Evolutionary conservation across 2,888 invertebrate genomes (phyloP), one percentile per base, ranked within the genome.

Genomic region (Epinotia brunnichana): DNA sequence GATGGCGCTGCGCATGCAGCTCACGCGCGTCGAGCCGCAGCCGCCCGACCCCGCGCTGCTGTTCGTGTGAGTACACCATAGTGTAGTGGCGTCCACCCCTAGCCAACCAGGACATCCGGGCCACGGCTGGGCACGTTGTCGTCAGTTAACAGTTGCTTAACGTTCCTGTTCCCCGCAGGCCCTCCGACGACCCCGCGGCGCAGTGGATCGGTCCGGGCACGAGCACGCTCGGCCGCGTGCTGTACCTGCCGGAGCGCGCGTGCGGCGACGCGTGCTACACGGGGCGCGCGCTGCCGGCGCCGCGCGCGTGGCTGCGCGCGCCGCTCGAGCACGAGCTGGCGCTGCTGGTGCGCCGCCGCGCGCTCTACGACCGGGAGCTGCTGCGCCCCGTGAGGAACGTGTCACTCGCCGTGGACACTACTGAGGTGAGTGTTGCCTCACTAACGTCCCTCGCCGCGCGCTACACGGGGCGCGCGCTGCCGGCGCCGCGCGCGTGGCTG

Each of bases 221-320:
- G 21, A 93, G 93, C 79, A 86, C 91, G 53, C 92, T 95, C 76
- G 96, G 95, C 53, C 94, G 87, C 89, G 95, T 94, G 85, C 95
- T 85, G 90, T 97, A 97, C 90, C 95, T 96, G 88, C 95, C 97
- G 15, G 95, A 95, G 81, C 89, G 94, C 61, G 94, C 94, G 73
- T 98, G 98, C 89, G 94, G 89, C 77, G 95, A 95, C 60, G 92
- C 94, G 81, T 97, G 97, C 90, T 98, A 97, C 90, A 94, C 96
- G 56, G 97, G 97, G 11, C 94, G 97, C 74, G 94, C 95, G 67
- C 86, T 95, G 21, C 94, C 94, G 79, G 92, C 95, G 13, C n/a
- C 19, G 5, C n/a, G n/a, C 35, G 80, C 82, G 77, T 86, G 87
- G 88, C 19, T 73, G 79, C 69, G 75, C 82, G 81, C 69, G 74